phyloP scores from a whole-genome alignment of 2,888 invertebrate genomes.

The Gymnocheta viridis region DNA sequence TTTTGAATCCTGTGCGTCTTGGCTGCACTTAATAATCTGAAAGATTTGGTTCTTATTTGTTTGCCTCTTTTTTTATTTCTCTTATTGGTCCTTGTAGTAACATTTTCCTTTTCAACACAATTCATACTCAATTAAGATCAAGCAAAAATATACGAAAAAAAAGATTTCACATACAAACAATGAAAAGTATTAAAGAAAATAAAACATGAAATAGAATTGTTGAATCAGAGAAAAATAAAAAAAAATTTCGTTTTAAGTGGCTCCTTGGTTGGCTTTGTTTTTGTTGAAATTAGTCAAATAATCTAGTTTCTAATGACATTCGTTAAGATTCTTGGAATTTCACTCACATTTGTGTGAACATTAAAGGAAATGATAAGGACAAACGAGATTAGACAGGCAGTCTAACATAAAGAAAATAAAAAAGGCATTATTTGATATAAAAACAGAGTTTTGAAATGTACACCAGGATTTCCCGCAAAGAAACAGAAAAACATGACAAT shows the following conservation, averaged over 20 bases:
- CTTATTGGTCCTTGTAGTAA: conserved; percentile 64
- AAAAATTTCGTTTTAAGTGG: conserved; percentile 30
- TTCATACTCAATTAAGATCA: conserved; percentile 68
- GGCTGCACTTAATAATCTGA: conserved; percentile 45
- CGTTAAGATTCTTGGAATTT: conserved; percentile 31
- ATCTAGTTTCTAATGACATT: conserved; percentile 36
- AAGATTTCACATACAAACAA: conserved; percentile 57
- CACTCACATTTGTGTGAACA: not conserved
- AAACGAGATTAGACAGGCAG: not conserved
- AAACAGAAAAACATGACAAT: not conserved
- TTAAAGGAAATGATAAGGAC: conserved; percentile 31
- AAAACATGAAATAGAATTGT: conserved; percentile 16
- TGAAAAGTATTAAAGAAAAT: conserved; percentile 1
- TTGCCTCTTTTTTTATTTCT: conserved; percentile 23
- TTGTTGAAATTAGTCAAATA: conserved; percentile 51
- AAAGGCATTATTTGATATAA: no score
- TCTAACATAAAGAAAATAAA: not conserved
- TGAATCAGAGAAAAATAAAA: conserved; percentile 39
- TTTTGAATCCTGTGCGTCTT: conserved; percentile 11
- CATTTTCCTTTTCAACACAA: conserved; percentile 64
- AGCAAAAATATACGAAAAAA: conserved; percentile 13
- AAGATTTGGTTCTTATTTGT: conserved; percentile 30
- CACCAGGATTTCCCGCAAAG: no score
- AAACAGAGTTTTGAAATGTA: not conserved
- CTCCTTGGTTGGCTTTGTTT: conserved; percentile 36